These are phyloP conservation scores for Chaetophractus vellerosus DNA, from an alignment of 2,797 vertebrate genomes.

Conservation along the genomic window DNA sequence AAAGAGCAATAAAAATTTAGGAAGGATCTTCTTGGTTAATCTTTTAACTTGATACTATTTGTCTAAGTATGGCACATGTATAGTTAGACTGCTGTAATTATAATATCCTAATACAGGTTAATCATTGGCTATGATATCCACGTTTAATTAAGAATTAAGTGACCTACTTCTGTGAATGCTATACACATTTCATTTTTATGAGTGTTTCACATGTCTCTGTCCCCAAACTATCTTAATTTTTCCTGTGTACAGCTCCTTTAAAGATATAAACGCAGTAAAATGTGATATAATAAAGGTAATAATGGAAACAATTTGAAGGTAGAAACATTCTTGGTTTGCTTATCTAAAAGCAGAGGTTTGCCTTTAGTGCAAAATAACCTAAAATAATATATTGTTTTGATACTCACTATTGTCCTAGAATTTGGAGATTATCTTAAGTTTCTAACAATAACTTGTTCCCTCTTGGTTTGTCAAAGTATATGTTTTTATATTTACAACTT, in stretches of 20 bases:
- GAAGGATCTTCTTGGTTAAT: background rate
- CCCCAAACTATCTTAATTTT: background rate
- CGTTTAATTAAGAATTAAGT: slow-evolving; percentile 71
- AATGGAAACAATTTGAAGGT: background rate
- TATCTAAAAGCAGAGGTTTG: background rate
- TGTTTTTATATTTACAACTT: background rate
- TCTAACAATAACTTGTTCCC: slow-evolving; percentile 33
- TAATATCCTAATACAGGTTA: slow-evolving; percentile 42
- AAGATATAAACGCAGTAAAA: slow-evolving; percentile 3
- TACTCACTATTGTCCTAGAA: background rate
- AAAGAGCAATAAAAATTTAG: background rate
- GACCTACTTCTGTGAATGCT: slow-evolving; percentile 57
- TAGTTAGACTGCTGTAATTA: slow-evolving; percentile 9
- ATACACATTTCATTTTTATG: slow-evolving; percentile 62
- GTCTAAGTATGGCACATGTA: background rate
- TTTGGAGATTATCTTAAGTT: background rate
- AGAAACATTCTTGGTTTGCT: background rate
- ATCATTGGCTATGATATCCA: slow-evolving; percentile 46
- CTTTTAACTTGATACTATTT: background rate
- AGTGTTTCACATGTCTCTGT: background rate
- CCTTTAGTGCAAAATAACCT: background rate
- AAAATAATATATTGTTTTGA: background rate
- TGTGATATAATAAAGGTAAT: background rate
- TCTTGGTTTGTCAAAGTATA: background rate
- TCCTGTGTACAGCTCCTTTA: background rate